Evolutionary conservation across 2,113 vertebrate genomes (phyloP), one percentile per base, ranked within the genome.

Genomic region (Hippocampus guttulatus): DNA sequence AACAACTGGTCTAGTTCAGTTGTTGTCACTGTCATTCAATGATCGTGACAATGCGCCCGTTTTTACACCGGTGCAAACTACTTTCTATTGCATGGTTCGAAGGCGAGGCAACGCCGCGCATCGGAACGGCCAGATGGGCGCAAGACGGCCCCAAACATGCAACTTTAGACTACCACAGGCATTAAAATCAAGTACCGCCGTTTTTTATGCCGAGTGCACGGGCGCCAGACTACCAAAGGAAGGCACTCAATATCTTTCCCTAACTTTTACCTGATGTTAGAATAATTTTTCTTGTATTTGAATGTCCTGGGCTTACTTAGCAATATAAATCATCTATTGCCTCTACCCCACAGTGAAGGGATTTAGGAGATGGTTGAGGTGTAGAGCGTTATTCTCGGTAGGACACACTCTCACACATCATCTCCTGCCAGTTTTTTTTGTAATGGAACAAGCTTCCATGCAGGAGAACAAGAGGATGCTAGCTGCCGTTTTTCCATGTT

Each of bases 401-500:
- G 84, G 77, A 71, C 65, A 43, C 41, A 71, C 80, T 74, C 81
- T 68, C 70, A 66, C 76, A 78, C 78, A 74, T 81, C 82, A 84
- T 78, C 68, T 76, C 49, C 68, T 72, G 71, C 73, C 75, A 74
- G 73, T 40, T 82, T 82, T 75, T 78, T 82, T 75, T 78, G 73
- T 81, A 76, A 83, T 82, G 78, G 78, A 88, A 84, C 73, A 83
- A 88, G 74, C 30, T 49, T 79, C 71, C 75, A 71, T 79, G 76
- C 73, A 64, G 60, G 74, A 68, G 71, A 80, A 80, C 71, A 79
- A 71, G 77, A 71, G 72, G 71, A 79, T 70, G 80, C 71, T 76
- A 77, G 73, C 78, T 83, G 87, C 76, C 81, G 84, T 83, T 87
- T 83, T 84, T 85, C 79, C 74, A 55, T 0, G 65, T 73, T 87